Evolutionary conservation across 2,113 vertebrate species (phyloP).

Genomic region (Athene noctua): DNA sequence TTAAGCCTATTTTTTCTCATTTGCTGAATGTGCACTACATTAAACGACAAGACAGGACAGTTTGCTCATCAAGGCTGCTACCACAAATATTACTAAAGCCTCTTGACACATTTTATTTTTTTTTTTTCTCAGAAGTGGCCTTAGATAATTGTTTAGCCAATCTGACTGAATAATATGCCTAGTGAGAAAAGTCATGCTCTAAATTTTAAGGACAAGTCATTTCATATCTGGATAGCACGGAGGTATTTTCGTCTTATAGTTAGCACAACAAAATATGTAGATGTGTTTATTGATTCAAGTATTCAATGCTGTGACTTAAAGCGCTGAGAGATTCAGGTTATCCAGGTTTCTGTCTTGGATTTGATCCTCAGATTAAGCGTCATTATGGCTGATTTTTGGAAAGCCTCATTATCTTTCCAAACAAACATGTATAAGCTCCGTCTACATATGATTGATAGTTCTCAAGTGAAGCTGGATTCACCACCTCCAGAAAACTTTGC

Average conservation of each 20-base stretch:
- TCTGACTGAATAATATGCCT: background rate
- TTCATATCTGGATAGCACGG: background rate
- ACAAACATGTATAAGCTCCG: background rate
- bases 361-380: background rate
- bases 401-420: conserved; percentile 1
- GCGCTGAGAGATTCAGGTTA: background rate
- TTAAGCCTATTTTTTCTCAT: background rate
- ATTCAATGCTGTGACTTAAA: background rate
- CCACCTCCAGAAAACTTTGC: conserved; percentile 13
- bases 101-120: background rate
- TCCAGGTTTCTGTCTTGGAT: background rate
- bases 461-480: background rate
- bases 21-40: background rate
- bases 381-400: background rate
- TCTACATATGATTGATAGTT: background rate
- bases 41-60: background rate
- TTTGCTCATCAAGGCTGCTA: background rate
- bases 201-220: background rate
- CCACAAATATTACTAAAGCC: background rate
- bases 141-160: background rate
- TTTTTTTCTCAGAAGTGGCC: background rate
- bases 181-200: background rate
- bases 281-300: background rate
- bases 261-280: background rate
- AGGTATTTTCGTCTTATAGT: background rate